Percentiles rank a stretch among this genome's conserved stretches.
phyloP scores from a whole-genome alignment of 2,113 vertebrate species.

The Carettochelys insculpta region DNA sequence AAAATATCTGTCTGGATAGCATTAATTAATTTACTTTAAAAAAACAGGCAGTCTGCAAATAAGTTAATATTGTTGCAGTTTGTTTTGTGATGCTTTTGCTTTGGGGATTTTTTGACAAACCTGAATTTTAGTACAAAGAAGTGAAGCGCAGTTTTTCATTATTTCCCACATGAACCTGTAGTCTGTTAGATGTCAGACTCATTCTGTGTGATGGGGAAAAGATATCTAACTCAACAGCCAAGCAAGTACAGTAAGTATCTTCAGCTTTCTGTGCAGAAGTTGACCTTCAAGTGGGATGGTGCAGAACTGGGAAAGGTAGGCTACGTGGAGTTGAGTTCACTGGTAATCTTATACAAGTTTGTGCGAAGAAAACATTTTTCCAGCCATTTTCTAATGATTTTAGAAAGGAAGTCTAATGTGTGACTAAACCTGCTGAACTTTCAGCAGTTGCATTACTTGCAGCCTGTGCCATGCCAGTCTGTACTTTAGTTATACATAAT shows the following conservation, averaged over 20 bases:
- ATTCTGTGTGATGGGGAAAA: neutral
- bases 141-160: slow-evolving; percentile 1
- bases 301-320: neutral
- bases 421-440: neutral
- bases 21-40: slow-evolving; percentile 55
- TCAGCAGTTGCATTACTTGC: neutral
- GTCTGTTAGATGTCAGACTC: neutral
- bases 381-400: neutral
- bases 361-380: neutral
- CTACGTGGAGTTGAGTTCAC: neutral
- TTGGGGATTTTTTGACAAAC: slow-evolving; percentile 34
- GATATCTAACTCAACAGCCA: neutral
- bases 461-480: neutral
- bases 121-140: slow-evolving; percentile 14
- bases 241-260: neutral
- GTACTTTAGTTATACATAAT: neutral
- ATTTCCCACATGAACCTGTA: neutral
- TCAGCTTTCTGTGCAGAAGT: no score
- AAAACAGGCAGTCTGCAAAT: slow-evolving; percentile 40
- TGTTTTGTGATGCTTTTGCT: neutral
- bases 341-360: neutral
- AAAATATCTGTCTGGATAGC: slow-evolving; percentile 6
- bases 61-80: neutral
- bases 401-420: neutral
- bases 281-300: neutral